Conservation (phyloP, 2,888 invertebrate species). For the Nemotelus pantherinus region DNA sequence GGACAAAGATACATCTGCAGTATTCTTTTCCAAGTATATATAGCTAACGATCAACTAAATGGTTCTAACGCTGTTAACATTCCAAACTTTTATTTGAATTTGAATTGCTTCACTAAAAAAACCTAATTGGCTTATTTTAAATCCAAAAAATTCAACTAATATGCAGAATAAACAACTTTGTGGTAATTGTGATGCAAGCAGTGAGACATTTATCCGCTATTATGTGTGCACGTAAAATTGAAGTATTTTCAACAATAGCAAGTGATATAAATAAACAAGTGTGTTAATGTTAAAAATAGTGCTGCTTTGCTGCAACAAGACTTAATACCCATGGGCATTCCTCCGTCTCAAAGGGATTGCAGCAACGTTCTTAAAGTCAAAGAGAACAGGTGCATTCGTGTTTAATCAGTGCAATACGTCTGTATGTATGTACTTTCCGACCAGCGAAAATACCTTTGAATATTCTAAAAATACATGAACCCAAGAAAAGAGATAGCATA, state of each 20-base stretch:
- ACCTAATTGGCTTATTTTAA: background rate
- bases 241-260: too few species aligned
- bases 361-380: background rate
- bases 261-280: too few species aligned
- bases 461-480: constrained; percentile 27
- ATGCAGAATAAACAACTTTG: background rate
- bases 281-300: too few species aligned
- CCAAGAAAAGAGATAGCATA: constrained; percentile 2
- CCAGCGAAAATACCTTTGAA: background rate
- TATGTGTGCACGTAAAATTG: too few species aligned
- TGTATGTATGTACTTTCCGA: background rate
- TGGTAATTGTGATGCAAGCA: constrained; percentile 2
- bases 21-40: background rate
- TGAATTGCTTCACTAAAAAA: background rate
- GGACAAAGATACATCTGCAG: background rate
- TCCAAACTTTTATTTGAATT: background rate
- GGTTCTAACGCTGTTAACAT: constrained; percentile 12
- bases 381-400: background rate
- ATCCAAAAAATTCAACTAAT: constrained; percentile 1
- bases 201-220: background rate
- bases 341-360: background rate
- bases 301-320: too few species aligned
- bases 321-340: too few species aligned
- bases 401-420: background rate
- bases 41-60: constrained; percentile 1